Percentiles rank a stretch among this genome's conserved stretches.
These are phyloP conservation scores for Thereuonema tuberculata DNA, from an alignment of 1,140 invertebrate species.

Conservation along the genomic window DNA sequence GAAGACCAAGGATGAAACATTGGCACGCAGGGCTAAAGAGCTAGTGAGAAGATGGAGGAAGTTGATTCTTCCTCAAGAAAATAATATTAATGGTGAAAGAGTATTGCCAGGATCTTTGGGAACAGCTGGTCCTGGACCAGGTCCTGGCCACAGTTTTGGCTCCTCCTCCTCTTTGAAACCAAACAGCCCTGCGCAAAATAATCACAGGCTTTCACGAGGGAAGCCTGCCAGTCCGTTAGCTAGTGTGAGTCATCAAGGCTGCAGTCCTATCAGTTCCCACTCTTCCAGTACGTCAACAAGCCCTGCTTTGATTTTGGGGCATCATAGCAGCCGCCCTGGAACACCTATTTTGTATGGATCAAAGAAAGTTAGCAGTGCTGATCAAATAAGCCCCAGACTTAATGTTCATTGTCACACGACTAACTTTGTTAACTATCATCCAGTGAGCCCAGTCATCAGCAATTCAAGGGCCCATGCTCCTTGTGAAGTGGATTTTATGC, in stretches of 20 bases:
- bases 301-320: slow-evolving; percentile 11
- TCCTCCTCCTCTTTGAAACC: slow-evolving; percentile 12
- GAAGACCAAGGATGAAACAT: slow-evolving; percentile 58
- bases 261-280: slow-evolving; percentile 18
- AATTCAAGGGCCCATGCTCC: no score
- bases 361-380: neutral
- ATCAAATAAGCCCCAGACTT: no score
- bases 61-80: slow-evolving; percentile 47
- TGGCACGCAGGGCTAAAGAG: slow-evolving; percentile 77
- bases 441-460: no score
- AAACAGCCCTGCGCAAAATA: slow-evolving; percentile 14
- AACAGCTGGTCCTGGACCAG: slow-evolving; percentile 16
- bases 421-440: no score
- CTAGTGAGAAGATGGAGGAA: slow-evolving; percentile 81
- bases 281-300: slow-evolving; percentile 21
- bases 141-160: neutral
- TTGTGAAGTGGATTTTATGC: no score
- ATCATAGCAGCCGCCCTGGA: slow-evolving; percentile 16
- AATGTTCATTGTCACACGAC: no score
- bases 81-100: slow-evolving; percentile 16
- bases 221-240: slow-evolving; percentile 17
- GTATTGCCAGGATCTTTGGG: slow-evolving; percentile 9
- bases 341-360: slow-evolving; percentile 3
- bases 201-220: neutral
- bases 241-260: no score